Conservation (phyloP, 2,113 vertebrate genomes). For the Nematolebias whitei region DNA sequence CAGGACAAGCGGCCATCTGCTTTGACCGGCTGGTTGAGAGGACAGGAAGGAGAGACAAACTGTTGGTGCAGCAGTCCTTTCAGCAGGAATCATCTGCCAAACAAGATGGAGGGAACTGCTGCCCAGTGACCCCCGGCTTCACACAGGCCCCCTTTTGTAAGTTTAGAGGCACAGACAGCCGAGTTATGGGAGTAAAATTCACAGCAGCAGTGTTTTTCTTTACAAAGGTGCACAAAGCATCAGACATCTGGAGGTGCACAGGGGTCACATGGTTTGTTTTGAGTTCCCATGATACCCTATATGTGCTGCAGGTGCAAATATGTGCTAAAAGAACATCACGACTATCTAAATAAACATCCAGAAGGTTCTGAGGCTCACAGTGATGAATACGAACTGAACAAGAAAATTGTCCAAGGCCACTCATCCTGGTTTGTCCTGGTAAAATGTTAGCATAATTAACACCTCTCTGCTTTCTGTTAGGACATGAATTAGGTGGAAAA, state of each 20-base stretch:
- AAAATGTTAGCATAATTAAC: slow-evolving; percentile 38
- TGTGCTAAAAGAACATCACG: neutral
- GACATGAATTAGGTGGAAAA: slow-evolving; percentile 70
- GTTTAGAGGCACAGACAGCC: slow-evolving; percentile 27
- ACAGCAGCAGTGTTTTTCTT: slow-evolving; percentile 7
- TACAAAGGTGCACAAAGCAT: slow-evolving; percentile 29
- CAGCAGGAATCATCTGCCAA: slow-evolving; percentile 60
- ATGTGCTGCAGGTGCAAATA: slow-evolving; percentile 75
- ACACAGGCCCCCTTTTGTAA: slow-evolving; percentile 65
- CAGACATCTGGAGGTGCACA: slow-evolving; percentile 46
- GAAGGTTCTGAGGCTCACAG: slow-evolving; percentile 10
- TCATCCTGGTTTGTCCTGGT: neutral
- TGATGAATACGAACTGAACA: too few relatives aligned
- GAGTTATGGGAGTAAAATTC: neutral
- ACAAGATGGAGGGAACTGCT: slow-evolving; percentile 65
- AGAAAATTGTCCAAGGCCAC: neutral
- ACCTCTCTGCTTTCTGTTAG: slow-evolving; percentile 47
- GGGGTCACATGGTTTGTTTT: slow-evolving; percentile 72
- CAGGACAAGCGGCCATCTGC: too few relatives aligned
- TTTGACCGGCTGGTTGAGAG: too few relatives aligned
- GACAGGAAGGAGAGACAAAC: neutral
- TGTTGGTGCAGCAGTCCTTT: neutral
- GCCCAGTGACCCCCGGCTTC: slow-evolving; percentile 60
- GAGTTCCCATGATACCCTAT: slow-evolving; percentile 75
- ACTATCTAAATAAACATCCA: slow-evolving; percentile 45